Percentiles rank a stretch among this genome's conserved stretches.
Conservation (phyloP, 2,888 invertebrate genomes). For the Encarsia formosa region DNA sequence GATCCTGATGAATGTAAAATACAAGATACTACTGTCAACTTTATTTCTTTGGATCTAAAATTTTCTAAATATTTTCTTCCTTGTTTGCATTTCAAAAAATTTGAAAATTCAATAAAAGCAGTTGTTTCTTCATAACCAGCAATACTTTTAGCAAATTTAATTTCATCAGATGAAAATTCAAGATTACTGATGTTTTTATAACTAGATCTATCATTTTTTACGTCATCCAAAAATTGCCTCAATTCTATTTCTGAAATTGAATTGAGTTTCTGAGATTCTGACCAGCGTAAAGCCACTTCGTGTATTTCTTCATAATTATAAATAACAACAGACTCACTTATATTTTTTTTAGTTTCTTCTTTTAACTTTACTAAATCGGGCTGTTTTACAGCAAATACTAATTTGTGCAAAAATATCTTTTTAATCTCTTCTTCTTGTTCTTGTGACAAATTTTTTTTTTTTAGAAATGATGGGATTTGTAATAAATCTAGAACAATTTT, state of each 20-base stretch:
- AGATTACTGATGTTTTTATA: slow-evolving; percentile 26
- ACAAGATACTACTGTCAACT: background rate
- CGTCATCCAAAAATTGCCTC: slow-evolving; percentile 32
- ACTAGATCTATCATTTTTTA: slow-evolving; percentile 34
- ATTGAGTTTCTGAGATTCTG: slow-evolving; percentile 35
- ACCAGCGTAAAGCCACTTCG: slow-evolving; percentile 39
- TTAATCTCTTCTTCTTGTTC: background rate
- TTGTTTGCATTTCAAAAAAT: background rate
- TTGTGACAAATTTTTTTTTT: background rate
- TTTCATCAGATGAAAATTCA: slow-evolving; percentile 24
- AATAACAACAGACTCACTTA: slow-evolving; percentile 25
- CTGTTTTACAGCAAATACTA: slow-evolving; percentile 15
- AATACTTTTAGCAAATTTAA: slow-evolving; percentile 9
- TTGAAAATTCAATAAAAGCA: background rate
- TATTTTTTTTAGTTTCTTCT: slow-evolving; percentile 24
- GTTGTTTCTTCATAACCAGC: background rate
- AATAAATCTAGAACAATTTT: background rate
- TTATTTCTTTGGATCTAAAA: background rate
- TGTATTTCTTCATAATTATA: slow-evolving; percentile 36
- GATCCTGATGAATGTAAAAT: background rate
- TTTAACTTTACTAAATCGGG: slow-evolving; percentile 15
- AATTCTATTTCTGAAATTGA: slow-evolving; percentile 30
- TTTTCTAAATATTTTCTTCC: background rate
- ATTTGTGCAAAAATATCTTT: slow-evolving; percentile 3
- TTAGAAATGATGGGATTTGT: slow-evolving; percentile 1